These are phyloP conservation scores for Halcyon senegalensis DNA, from an alignment of 2,113 vertebrate species.

Conservation along the genomic window DNA sequence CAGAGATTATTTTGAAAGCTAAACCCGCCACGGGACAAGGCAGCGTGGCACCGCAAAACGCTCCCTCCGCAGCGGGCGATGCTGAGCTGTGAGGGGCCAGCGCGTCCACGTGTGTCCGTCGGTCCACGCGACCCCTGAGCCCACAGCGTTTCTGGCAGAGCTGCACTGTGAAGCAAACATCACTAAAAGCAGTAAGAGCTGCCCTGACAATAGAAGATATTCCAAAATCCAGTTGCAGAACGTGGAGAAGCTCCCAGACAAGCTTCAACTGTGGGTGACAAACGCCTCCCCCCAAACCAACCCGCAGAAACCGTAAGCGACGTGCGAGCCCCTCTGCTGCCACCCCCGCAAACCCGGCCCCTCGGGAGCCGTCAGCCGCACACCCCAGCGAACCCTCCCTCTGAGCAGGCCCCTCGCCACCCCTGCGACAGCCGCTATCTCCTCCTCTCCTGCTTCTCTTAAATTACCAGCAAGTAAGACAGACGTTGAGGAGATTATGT, in stretches of 20 bases:
- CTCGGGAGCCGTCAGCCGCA: neutral
- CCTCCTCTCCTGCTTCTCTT: neutral
- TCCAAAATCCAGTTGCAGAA: neutral
- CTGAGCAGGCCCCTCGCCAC: neutral
- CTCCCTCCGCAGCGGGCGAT: neutral
- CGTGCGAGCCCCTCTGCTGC: neutral
- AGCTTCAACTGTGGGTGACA: neutral
- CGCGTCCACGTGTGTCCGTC: neutral
- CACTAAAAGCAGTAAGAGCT: neutral
- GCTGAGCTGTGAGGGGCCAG: neutral
- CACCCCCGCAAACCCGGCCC: neutral
- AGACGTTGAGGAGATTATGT: neutral
- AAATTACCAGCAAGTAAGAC: neutral
- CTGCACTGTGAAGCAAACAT: rapidly evolving
- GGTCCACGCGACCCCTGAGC: neutral
- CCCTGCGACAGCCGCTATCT: neutral
- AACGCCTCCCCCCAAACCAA: neutral
- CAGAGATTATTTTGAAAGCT: neutral
- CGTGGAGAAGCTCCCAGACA: neutral
- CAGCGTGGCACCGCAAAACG: neutral
- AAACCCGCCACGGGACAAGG: neutral
- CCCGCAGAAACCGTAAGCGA: neutral
- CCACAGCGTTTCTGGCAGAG: neutral
- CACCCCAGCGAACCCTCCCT: neutral
- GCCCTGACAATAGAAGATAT: neutral